phyloP scores from a whole-genome alignment of 1,140 invertebrate species.

The Drosophila ananassae region DNA sequence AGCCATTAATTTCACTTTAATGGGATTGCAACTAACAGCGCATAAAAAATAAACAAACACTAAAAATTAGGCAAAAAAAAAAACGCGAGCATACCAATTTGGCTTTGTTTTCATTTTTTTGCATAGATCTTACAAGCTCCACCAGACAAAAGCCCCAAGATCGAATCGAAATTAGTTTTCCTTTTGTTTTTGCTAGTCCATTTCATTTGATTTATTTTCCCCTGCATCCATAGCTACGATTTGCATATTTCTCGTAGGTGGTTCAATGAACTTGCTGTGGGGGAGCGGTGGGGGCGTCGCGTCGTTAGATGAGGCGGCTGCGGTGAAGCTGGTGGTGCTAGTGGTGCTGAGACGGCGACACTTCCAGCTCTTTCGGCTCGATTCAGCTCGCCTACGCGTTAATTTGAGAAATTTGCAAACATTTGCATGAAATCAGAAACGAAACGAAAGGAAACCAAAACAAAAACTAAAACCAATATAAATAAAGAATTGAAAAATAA shows the following conservation, averaged over 20 bases:
- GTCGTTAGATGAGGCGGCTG: conserved; percentile 59
- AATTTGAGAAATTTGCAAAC: conserved; percentile 77
- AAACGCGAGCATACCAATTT: conserved; percentile 44
- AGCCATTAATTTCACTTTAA: conserved; percentile 65
- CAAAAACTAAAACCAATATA: conserved; percentile 34
- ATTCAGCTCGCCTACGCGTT: conserved; percentile 67
- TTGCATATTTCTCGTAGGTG: conserved; percentile 82
- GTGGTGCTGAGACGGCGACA: conserved; percentile 51
- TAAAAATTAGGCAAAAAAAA: conserved; percentile 11
- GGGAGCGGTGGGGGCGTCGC: conserved; percentile 58
- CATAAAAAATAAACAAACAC: conserved; percentile 3
- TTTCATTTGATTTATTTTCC: conserved; percentile 60
- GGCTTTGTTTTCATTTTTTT: conserved; percentile 25
- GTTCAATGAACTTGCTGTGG: conserved; percentile 75
- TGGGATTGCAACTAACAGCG: conserved; percentile 40
- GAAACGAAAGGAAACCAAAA: conserved; percentile 49
- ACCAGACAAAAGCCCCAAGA: conserved; percentile 67
- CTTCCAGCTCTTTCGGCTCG: conserved; percentile 59
- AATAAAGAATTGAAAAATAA: conserved; percentile 14
- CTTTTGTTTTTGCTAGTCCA: conserved; percentile 51
- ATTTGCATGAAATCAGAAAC: conserved; percentile 70
- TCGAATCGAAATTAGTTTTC: conserved; percentile 68
- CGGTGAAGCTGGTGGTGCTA: conserved; percentile 26
- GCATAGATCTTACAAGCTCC: conserved; percentile 16
- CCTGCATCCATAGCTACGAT: conserved; percentile 57